These are phyloP conservation scores for Hydropsyche betteni DNA, from an alignment of 2,888 invertebrate genomes.

Conservation along the genomic window DNA sequence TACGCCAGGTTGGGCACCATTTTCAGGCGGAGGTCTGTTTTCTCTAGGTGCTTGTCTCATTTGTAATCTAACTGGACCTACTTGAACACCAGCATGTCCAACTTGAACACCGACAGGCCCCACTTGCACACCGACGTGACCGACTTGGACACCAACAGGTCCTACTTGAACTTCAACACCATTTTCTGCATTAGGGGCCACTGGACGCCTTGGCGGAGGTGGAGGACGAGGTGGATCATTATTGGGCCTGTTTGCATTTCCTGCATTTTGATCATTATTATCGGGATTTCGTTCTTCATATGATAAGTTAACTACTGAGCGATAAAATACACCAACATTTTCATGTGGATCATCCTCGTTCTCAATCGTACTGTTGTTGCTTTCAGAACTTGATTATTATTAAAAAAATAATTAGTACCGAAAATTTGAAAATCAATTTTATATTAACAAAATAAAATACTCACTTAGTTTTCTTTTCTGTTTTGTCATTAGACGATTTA, in stretches of 20 bases:
- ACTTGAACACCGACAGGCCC: slow-evolving; percentile 34
- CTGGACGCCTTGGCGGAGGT: neutral
- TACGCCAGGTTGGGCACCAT: slow-evolving; percentile 22
- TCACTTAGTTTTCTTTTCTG: neutral
- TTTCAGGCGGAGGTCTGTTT: slow-evolving; percentile 13
- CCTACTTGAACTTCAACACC: slow-evolving; percentile 28
- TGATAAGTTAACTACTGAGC: slow-evolving; percentile 23
- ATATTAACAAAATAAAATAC: slow-evolving; percentile 9
- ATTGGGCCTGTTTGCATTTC: neutral
- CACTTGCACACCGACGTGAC: slow-evolving; percentile 18
- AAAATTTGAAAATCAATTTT: neutral
- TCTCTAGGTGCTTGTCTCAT: slow-evolving; percentile 17
- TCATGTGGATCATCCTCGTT: neutral
- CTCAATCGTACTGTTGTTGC: neutral
- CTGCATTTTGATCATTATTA: neutral
- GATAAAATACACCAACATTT: slow-evolving; percentile 33
- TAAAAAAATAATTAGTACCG: neutral
- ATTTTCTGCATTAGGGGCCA: neutral
- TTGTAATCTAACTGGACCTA: slow-evolving; percentile 23
- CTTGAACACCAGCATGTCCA: slow-evolving; percentile 27
- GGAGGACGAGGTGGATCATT: slow-evolving; percentile 7
- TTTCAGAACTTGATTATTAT: neutral
- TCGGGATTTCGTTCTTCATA: slow-evolving; percentile 12
- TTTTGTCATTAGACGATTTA: neutral
- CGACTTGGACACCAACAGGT: slow-evolving; percentile 31